Conservation (phyloP, 2,113 vertebrate species). For the Cyprinodon tularosa region DNA sequence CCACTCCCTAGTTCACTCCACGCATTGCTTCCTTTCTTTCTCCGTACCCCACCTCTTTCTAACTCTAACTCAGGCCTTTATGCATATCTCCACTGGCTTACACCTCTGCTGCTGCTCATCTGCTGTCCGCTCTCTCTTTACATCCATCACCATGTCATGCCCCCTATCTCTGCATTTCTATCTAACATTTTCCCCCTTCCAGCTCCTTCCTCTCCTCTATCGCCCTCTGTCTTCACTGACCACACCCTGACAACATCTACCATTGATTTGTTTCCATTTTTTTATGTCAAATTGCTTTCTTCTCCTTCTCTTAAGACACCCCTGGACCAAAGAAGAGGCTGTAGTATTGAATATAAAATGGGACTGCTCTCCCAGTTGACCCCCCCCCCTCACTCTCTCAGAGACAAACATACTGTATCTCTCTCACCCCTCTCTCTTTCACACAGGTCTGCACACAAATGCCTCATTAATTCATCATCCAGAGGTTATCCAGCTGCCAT, state of each 20-base stretch:
- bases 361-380: constrained; percentile 24
- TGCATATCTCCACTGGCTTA: constrained; percentile 41
- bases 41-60: constrained; percentile 33
- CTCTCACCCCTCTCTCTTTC: not conserved
- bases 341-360: constrained; percentile 31
- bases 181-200: constrained; percentile 7
- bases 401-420: no score
- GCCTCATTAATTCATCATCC: constrained; percentile 35
- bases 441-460: not conserved
- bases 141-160: constrained; percentile 53
- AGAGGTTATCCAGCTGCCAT: constrained; percentile 27
- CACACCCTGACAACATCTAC: constrained; percentile 68
- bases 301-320: constrained; percentile 7
- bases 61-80: constrained; percentile 30
- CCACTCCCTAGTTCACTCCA: constrained; percentile 4
- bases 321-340: constrained; percentile 6
- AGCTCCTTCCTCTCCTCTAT: constrained; percentile 36
- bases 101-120: constrained; percentile 33
- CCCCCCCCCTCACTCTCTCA: not conserved
- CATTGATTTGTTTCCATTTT: not conserved
- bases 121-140: constrained; percentile 34
- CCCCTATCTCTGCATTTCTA: constrained; percentile 14
- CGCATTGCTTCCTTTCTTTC: constrained; percentile 13
- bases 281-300: not conserved
- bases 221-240: constrained; percentile 50